A percentile compares a stretch with the other conserved stretches of the same genome.
Conservation (phyloP, 2,888 invertebrate genomes). For the Meloe dianella region DNA sequence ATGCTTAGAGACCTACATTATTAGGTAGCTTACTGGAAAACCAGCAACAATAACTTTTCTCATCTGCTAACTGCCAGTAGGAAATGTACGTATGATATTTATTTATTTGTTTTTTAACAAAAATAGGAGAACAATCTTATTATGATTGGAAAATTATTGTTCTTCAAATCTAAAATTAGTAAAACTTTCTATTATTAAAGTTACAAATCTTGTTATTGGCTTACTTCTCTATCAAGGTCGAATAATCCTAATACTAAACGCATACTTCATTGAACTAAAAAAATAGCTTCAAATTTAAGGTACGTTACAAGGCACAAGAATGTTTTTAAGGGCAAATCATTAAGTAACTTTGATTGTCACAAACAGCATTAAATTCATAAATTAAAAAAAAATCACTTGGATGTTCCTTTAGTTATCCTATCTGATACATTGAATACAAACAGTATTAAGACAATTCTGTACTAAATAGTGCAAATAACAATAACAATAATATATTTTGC, state of each 20-base stretch:
- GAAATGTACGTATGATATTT: too few species aligned
- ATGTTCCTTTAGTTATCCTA: background rate
- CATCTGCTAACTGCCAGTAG: background rate
- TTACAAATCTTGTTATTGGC: background rate
- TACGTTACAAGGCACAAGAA: too few species aligned
- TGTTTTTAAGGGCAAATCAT: background rate
- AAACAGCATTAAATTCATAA: background rate
- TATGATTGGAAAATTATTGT: too few species aligned
- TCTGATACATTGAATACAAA: background rate
- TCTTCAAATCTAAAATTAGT: too few species aligned
- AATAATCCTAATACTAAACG: background rate
- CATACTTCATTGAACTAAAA: background rate
- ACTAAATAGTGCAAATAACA: constrained; percentile 40
- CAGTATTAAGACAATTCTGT: background rate
- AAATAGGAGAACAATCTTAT: too few species aligned
- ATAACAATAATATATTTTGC: constrained; percentile 53
- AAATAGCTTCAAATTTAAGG: background rate
- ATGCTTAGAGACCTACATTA: constrained; percentile 22
- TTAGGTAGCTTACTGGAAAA: background rate
- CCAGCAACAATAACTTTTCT: background rate
- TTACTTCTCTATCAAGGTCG: background rate
- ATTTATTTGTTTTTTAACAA: too few species aligned
- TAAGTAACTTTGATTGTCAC: background rate
- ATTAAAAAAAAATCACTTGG: background rate
- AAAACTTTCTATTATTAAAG: background rate